Base-by-base conservation (phyloP, 2,797 vertebrate genomes). In the Poeciliopsis gracilis region DNA sequence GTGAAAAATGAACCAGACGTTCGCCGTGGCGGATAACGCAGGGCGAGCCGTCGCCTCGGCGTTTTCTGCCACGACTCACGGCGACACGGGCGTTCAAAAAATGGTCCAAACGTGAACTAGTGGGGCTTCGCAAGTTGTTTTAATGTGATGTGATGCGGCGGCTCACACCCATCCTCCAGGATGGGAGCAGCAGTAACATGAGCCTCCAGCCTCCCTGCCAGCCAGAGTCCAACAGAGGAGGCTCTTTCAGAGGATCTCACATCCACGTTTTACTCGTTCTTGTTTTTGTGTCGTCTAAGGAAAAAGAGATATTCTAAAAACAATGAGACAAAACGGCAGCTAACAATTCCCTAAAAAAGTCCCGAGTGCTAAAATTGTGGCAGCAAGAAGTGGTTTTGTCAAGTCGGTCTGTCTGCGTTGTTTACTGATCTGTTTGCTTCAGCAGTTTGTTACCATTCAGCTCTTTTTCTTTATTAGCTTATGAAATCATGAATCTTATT, bases 141-240 rank as follows among this genome's bases (percentile, higher is more conserved):
- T 45, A 28, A 70, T 23, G 71, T 72, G 4, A 23, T 89, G 85
- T 84, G 88, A 88, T 85, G 84, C 87, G 76, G 86, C 75, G 78
- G 70, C 85, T 78, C 87, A 76, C 84, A 77, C 43, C 80, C 77
- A 55, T 79, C 80, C 80, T 36, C 30, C 20, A 23, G 72, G 77
- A 69, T 45, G 30, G 57, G 23, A 47, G 84, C 76, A 49, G 77
- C 75, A 43, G 74, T 76, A 88, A 91, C 57, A 70, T 78, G 80
- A 89, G 82, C 83, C 78, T 47, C 7, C 28, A 23, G 23, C 36
- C 72, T 59, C 38, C 15, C 66, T 30, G 71, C 70, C 45, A 53
- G 74, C 71, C 77, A 20, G 20, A 51, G 63, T 45, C n/a, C 12
- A 45, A 38, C 57, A 61, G 16, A 51, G 8, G 23, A 36, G 51